Evolutionary conservation across 35 echinoderm and acorn worm species (phyloP).

Genomic region (Apostichopus californicus): DNA sequence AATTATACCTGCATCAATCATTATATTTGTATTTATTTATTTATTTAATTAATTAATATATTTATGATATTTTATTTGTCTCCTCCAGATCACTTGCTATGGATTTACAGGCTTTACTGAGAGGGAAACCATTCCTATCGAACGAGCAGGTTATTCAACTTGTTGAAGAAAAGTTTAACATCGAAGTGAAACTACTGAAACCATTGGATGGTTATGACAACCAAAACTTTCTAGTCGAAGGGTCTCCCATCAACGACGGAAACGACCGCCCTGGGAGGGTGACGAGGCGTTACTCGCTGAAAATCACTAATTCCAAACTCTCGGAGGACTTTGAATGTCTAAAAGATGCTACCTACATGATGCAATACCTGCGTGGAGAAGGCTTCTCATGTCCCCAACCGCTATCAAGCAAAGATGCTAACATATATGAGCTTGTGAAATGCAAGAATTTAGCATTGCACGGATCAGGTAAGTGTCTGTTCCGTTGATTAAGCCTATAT

Average conservation of each 20-base stretch:
- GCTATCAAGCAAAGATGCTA: background rate
- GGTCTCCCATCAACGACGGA: background rate
- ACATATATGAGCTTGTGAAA: background rate
- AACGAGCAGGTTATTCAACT: background rate
- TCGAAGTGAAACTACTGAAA: background rate
- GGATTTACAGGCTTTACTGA: background rate
- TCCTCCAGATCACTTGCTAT: background rate
- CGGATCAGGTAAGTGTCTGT: background rate
- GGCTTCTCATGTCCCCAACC: conserved; percentile 15
- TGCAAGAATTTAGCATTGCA: background rate
- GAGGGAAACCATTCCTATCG: conserved; percentile 21
- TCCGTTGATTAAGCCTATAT: too few relatives aligned
- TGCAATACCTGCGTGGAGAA: background rate
- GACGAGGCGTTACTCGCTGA: background rate
- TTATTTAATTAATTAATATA: too few relatives aligned
- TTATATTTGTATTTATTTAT: too few relatives aligned
- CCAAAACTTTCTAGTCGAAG: conserved; percentile 29
- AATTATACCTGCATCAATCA: too few relatives aligned
- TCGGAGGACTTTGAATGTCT: background rate
- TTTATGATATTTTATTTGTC: background rate
- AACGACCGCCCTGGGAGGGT: background rate
- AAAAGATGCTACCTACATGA: conserved; percentile 10
- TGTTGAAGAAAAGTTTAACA: conserved; percentile 16
- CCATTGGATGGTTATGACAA: conserved; percentile 33
- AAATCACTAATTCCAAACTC: conserved; percentile 27